A percentile compares a stretch with the other conserved stretches of the same genome.
phyloP scores from a whole-genome alignment of 2,113 vertebrate genomes.

The Sinocyclocheilus rhinocerous region DNA sequence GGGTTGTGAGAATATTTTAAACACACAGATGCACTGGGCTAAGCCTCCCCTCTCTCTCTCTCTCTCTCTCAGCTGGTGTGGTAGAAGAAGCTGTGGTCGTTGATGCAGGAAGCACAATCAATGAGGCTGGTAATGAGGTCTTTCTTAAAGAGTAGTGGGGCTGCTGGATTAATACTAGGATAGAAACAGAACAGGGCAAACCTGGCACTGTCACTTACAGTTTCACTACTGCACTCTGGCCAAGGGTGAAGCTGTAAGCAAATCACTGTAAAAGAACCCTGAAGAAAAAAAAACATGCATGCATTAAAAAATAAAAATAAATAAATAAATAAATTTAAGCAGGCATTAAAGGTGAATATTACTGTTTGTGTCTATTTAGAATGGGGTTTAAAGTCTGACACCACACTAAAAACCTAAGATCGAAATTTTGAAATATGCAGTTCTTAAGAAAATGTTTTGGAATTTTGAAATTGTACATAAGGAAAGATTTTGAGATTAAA shows the following conservation, averaged over 20 bases:
- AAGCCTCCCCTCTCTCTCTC: constrained; percentile 65
- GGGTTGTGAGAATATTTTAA: no score
- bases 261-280: not conserved
- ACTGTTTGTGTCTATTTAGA: not conserved
- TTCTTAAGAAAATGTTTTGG: not conserved
- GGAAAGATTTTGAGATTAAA: no score
- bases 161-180: constrained; percentile 84
- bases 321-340: not conserved
- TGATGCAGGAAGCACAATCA: constrained; percentile 89
- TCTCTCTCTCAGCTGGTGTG: no score
- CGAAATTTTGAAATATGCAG: not conserved
- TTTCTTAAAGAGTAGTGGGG: constrained; percentile 87
- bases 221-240: constrained; percentile 59
- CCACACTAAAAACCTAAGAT: not conserved
- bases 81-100: constrained; percentile 55
- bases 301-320: not conserved
- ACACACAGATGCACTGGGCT: constrained; percentile 81
- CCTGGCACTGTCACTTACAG: constrained; percentile 77
- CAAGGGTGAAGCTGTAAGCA: not conserved
- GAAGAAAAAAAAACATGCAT: not conserved
- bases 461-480: no score
- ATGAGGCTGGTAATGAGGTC: constrained; percentile 90
- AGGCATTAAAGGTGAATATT: not conserved
- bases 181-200: constrained; percentile 77
- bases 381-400: not conserved